These are phyloP conservation scores for sheep (Ovis aries) DNA, from an alignment of 2,113 vertebrate genomes.

Conservation along the genomic window DNA sequence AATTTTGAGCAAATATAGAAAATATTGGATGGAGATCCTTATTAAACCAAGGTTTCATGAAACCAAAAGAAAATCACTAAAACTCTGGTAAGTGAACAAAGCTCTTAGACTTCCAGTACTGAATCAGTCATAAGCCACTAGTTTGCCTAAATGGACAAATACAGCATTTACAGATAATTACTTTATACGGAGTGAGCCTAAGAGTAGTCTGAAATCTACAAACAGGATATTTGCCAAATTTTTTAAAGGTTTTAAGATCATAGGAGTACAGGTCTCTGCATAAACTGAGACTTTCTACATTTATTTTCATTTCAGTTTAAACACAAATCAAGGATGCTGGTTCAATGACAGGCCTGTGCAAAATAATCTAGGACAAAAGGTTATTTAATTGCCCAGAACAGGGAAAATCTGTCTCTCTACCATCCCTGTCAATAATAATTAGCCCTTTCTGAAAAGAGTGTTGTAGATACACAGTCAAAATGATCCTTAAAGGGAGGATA, in stretches of 20 bases:
- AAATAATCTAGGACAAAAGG: constrained; percentile 21
- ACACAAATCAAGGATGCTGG: not conserved
- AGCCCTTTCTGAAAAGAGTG: constrained; percentile 53
- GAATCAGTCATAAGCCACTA: not conserved
- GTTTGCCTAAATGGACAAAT: not conserved
- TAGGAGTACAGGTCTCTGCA: not conserved
- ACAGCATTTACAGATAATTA: not conserved
- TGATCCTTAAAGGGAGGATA: constrained; percentile 47
- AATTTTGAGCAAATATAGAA: not conserved
- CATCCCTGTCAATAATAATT: constrained; percentile 65
- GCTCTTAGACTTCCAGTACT: not conserved
- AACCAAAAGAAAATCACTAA: not conserved
- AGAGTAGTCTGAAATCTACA: not conserved
- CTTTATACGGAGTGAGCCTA: not conserved
- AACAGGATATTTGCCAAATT: not conserved
- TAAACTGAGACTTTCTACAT: not conserved
- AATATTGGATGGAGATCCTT: not conserved
- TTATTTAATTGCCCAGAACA: constrained; percentile 33
- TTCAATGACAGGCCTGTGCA: not conserved
- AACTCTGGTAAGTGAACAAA: not conserved
- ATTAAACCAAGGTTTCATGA: not conserved
- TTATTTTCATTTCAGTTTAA: constrained; percentile 39
- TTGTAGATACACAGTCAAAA: constrained; percentile 51
- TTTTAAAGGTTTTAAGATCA: not conserved
- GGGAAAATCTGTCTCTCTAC: constrained; percentile 12